Base-by-base conservation (phyloP, 2,113 vertebrate species). In the Apodemus sylvaticus region DNA sequence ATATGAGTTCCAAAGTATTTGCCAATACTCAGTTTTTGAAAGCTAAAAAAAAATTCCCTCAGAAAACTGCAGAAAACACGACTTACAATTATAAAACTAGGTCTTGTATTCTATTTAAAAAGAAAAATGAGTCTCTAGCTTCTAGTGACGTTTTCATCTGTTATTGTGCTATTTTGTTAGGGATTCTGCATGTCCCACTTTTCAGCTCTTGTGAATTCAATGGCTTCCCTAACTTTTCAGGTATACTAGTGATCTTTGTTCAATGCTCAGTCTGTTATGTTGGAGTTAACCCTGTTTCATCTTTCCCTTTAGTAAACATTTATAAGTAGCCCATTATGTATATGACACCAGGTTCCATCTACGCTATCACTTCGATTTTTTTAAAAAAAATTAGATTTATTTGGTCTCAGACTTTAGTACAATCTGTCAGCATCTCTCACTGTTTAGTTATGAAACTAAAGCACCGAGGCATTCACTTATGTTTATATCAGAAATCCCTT, bases 1-100 rank as follows among this genome's bases (percentile, higher is more conserved):
- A 95, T 95, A 93, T 66, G 86, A 96, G 58, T 95, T 97, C 89
- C 83, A 95, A 97, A 94, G 79, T 76, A 71, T 96, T 97, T 96
- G 91, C 86, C 86, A 93, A 96, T 97, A 94, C 31, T 96, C 39
- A 58, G 77, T 76, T 89, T 88, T 91, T 93, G 58, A 90, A 95
- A 90, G 73, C 93, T 94, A 95, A 97, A 97, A 94, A 83, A 36
- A 92, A 83, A 95, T 87, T 81, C 83, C 90, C n/a, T 60, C 4
- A 81, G 94, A 92, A 96, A 96, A 94, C 34, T 81, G 26, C 53
- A 90, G 90, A 90, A 96, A 93, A 90, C 77, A n/a, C 10, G 19
- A 4, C 13, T 96, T 39, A 89, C 92, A 95, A 73, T 96, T 90
- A 95, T 93, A 76, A 97, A 96, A 19, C 36, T 94, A 45, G 36